phyloP scores from a whole-genome alignment of 1,140 invertebrate genomes.

The Caenorhabditis inopinata region DNA sequence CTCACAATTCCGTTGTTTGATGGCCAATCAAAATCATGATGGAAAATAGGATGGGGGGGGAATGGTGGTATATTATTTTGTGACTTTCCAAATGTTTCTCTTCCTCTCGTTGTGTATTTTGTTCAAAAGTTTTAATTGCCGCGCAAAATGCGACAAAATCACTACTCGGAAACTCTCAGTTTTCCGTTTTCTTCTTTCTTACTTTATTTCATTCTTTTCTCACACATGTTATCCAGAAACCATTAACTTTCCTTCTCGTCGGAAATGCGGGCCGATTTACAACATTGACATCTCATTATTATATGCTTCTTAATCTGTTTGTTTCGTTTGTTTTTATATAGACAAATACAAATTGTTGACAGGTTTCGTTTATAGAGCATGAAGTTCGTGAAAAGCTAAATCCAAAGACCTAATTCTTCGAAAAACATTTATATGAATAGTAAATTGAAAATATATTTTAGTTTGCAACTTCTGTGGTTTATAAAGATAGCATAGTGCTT shows the following conservation, averaged over 20 bases:
- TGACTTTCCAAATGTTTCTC: conserved; percentile 11
- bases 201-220: not conserved
- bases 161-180: not conserved
- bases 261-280: conserved; percentile 26
- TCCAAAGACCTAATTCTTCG: no score
- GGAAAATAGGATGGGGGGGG: no score
- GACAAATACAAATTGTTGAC: no score
- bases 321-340: conserved; percentile 13
- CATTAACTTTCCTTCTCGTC: conserved; percentile 32
- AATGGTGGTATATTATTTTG: conserved; percentile 5
- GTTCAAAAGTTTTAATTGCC: conserved; percentile 29
- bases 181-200: not conserved
- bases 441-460: no score
- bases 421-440: no score
- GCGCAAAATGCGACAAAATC: not conserved
- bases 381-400: no score
- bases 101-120: not conserved
- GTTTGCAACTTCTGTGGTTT: no score
- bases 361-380: no score
- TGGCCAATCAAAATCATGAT: not conserved
- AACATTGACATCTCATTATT: conserved; percentile 30
- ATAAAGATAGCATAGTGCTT: no score
- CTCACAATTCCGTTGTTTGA: conserved; percentile 32
- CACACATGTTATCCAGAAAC: conserved; percentile 16
- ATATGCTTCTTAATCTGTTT: conserved; percentile 24